These are phyloP conservation scores for Calypte anna DNA, from an alignment of 2,113 vertebrate genomes.

Conservation along the genomic window DNA sequence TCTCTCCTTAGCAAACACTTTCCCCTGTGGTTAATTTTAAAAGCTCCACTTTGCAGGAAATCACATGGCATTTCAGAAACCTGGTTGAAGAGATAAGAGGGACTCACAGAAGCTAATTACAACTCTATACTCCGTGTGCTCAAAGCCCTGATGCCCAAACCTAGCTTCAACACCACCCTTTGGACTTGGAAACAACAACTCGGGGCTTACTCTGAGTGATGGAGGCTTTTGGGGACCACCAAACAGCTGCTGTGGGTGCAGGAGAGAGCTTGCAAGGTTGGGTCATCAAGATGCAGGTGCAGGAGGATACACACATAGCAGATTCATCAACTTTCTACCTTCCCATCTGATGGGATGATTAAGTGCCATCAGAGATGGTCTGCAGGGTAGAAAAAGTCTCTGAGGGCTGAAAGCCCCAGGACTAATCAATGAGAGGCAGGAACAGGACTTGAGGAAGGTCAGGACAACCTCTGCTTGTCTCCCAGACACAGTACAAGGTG, in stretches of 20 bases:
- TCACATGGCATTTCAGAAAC: background rate
- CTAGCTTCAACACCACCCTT: fast-evolving
- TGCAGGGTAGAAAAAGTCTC: background rate
- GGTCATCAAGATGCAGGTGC: background rate
- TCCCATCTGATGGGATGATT: background rate
- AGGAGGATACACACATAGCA: fast-evolving
- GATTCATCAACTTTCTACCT: background rate
- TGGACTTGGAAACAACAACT: background rate
- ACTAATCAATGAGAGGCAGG: background rate
- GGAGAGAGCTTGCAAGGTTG: background rate
- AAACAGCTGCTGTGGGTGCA: background rate
- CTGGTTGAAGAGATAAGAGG: background rate
- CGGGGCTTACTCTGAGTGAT: fast-evolving
- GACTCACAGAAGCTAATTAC: background rate
- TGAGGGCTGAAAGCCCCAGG: background rate
- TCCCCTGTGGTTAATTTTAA: background rate
- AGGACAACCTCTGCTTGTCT: background rate
- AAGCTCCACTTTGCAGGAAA: background rate
- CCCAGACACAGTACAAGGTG: background rate
- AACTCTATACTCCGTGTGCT: background rate
- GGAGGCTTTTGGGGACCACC: background rate
- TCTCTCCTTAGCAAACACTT: background rate
- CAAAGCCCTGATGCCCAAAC: background rate
- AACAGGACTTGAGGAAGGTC: background rate
- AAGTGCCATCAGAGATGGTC: background rate